Conservation (phyloP, 2,797 vertebrate species). For the Microcaecilia unicolor region DNA sequence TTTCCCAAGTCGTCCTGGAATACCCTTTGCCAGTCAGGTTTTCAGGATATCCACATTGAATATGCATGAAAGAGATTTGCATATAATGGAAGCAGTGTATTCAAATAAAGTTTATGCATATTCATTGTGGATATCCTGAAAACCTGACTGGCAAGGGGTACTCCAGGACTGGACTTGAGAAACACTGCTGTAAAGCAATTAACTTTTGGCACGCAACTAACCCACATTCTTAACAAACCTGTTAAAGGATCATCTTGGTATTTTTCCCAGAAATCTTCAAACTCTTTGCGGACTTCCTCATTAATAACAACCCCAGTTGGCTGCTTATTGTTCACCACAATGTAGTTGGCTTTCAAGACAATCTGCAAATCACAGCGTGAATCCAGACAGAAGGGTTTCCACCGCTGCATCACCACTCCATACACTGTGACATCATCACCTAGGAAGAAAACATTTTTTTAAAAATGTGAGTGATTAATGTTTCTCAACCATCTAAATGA, state of each 20-base stretch:
- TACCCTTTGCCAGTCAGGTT: too few relatives aligned
- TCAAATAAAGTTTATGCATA: too few relatives aligned
- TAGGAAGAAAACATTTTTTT: slow-evolving; percentile 38
- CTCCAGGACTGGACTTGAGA: too few relatives aligned
- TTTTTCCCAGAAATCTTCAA: slow-evolving; percentile 79
- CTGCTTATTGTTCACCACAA: slow-evolving; percentile 88
- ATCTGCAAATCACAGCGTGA: slow-evolving; percentile 80
- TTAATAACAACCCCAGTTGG: slow-evolving; percentile 56
- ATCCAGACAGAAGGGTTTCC: slow-evolving; percentile 75
- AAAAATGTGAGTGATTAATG: too few relatives aligned
- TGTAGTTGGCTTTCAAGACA: slow-evolving; percentile 83
- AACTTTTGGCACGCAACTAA: too few relatives aligned
- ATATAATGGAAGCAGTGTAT: too few relatives aligned
- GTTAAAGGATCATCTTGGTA: slow-evolving; percentile 67
- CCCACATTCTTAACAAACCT: slow-evolving; percentile 63
- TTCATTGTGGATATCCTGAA: too few relatives aligned
- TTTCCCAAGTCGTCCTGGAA: too few relatives aligned
- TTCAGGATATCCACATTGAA: too few relatives aligned
- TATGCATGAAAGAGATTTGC: too few relatives aligned
- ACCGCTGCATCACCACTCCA: slow-evolving; percentile 85
- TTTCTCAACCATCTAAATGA: too few relatives aligned
- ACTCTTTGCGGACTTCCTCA: slow-evolving; percentile 79
- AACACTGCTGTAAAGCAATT: not conserved
- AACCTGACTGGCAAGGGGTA: too few relatives aligned
- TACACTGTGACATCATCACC: slow-evolving; percentile 90